Evolutionary conservation across 2,888 invertebrate species (phyloP), one percentile per base, ranked within the genome.

Genomic region (Pristionchus entomophagus): DNA sequence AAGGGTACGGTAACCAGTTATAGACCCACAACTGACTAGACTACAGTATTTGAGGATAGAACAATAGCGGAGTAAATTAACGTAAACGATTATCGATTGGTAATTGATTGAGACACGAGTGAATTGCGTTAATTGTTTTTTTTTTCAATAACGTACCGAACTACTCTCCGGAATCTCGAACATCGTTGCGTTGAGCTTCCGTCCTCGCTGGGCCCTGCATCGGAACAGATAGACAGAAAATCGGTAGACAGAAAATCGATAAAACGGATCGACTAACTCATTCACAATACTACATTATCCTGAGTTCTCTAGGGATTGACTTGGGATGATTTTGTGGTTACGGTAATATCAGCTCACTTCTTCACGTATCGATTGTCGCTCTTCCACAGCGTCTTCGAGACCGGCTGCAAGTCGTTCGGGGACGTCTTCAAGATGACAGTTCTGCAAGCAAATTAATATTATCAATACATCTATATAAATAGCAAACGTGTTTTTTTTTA

Each of bases 131-230:
- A n/a, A n/a, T n/a, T n/a, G n/a, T n/a, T n/a, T n/a, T n/a, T n/a
- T n/a, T n/a, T n/a, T n/a, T n/a, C n/a, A n/a, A n/a, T n/a, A n/a
- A n/a, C n/a, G n/a, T n/a, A 65, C 65, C 65, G 65, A 35, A 65
- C 14, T 32, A 17, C 65, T 12, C 65, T 65, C 65, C 65, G 65
- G 65, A 65, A 65, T 65, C 32, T 65, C 65, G 65, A 65, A 65
- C 65, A 65, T 65, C 4, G 65, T 65, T 35, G 65, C 65, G 65
- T 65, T 65, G 0, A 65, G 35, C 65, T 65, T 65, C 17, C 22
- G 14, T 65, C 65, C 65, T 65, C 65, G n/a, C n/a, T n/a, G 65
- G 10, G 32, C 12, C 17, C 65, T 65, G 35, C 12, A 65, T 32
- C 29, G 14, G 32, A 0, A 65, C 1, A 22, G 35, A 65, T 35